Evolutionary conservation across 2,888 invertebrate genomes (phyloP).

Genomic region (Endomychus coccineus): DNA sequence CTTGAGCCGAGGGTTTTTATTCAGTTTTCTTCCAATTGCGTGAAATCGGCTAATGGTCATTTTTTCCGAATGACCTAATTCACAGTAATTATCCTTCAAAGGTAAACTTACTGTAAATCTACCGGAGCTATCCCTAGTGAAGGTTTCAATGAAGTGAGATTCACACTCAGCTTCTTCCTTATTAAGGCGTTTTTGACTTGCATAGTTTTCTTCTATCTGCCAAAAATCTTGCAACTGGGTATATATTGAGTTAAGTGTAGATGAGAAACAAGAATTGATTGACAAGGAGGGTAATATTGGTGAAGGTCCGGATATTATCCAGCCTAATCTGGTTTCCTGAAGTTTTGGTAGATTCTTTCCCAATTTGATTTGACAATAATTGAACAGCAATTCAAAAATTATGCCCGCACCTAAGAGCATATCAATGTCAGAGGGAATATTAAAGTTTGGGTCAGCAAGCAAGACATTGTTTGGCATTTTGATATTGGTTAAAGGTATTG

Average conservation of each 20-base stretch:
- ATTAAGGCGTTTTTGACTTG: too few relatives aligned
- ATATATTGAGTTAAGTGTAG: too few relatives aligned
- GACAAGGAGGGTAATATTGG: neutral
- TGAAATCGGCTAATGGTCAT: too few relatives aligned
- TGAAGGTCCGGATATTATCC: slow-evolving; percentile 4
- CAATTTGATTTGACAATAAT: slow-evolving; percentile 17
- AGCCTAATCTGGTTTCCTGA: slow-evolving; percentile 7
- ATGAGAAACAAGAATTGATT: neutral
- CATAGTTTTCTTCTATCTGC: too few relatives aligned
- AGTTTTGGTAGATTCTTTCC: neutral
- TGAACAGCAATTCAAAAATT: slow-evolving; percentile 20
- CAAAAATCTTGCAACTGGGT: too few relatives aligned
- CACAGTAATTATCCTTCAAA: neutral
- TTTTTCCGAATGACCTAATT: slow-evolving; percentile 1
- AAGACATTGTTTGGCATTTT: slow-evolving; percentile 4
- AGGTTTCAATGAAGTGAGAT: too few relatives aligned
- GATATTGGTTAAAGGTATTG: slow-evolving; percentile 3
- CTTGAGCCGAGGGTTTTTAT: neutral
- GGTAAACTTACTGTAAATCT: slow-evolving; percentile 4
- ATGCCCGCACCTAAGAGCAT: slow-evolving; percentile 20
- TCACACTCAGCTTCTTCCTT: too few relatives aligned
- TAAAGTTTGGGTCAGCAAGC: slow-evolving; percentile 19
- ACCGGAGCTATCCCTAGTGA: neutral
- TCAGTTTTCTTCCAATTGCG: neutral
- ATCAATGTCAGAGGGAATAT: slow-evolving; percentile 17